Percentiles rank a stretch among this genome's conserved stretches.
phyloP scores from a whole-genome alignment of 35 echinoderm and acorn worm genomes.

The Anneissia japonica region DNA sequence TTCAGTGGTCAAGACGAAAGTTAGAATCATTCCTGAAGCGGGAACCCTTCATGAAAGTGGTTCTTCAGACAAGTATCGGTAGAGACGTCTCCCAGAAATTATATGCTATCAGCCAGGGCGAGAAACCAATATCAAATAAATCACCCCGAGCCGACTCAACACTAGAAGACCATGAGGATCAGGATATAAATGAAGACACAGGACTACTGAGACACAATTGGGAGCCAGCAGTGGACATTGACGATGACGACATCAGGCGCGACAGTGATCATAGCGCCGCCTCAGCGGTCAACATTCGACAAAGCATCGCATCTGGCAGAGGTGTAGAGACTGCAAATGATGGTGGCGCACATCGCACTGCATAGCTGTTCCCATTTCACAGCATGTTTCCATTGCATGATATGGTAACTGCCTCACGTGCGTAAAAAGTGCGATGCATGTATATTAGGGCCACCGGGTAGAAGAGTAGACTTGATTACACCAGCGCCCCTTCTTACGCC shows the following conservation, averaged over 20 bases:
- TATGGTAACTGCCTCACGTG: not conserved
- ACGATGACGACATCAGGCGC: constrained; percentile 43
- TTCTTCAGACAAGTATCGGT: constrained; percentile 72
- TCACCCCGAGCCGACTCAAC: constrained; percentile 52
- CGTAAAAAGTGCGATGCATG: not conserved
- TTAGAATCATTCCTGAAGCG: constrained; percentile 67
- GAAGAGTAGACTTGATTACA: not conserved
- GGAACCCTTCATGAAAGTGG: constrained; percentile 57
- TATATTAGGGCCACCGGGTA: not conserved
- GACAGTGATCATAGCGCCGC: constrained; percentile 48
- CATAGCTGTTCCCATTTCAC: not conserved
- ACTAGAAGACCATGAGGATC: constrained; percentile 74
- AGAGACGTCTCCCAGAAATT: constrained; percentile 86
- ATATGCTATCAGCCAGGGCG: constrained; percentile 68
- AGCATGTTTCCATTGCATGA: not conserved
- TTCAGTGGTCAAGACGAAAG: constrained; percentile 64
- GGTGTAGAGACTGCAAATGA: constrained; percentile 3
- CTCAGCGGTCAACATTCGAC: constrained; percentile 85
- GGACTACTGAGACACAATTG: not conserved
- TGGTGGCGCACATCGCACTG: not conserved
- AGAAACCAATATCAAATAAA: constrained; percentile 44
- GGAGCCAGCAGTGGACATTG: not conserved
- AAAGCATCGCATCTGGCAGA: constrained; percentile 80
- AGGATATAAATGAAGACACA: constrained; percentile 45
- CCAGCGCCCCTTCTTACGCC: too few species aligned